Evolutionary conservation across 1,140 invertebrate species (phyloP), one percentile per base, ranked within the genome.

Genomic region (Bombus balteatus): DNA sequence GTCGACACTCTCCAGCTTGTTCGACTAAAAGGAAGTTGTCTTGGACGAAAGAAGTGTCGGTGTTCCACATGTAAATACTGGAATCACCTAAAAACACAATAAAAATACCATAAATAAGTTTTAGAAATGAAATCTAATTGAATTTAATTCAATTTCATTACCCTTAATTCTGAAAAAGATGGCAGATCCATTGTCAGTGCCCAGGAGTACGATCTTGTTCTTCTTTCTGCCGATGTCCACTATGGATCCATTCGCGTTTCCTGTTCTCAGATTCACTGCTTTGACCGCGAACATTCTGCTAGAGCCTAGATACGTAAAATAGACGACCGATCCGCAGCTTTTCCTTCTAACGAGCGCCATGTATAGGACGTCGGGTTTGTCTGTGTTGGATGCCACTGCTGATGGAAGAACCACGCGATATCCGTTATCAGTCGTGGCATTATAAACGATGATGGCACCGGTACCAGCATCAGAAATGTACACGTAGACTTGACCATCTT

Each of bases 11-110:
- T n/a, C 94, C 94, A 41, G 96, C 96, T 22, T 95, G 95, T 84
- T 96, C 95, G 9, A 96, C 96, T 84, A 96, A 93, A 13, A 96
- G 83, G 87, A 96, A 96, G 89, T 96, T 96, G 59, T 96, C 94
- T 12, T 91, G 82, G 76, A 94, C 95, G 90, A 97, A 96, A 59
- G 93, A 90, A 0, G 95, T 96, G 66, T 96, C 95, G 39, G 95
- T 95, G 88, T 97, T 95, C 96, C 96, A 97, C 91, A 96, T 94
- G 87, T 96, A 97, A 47, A 97, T 95, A 81, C 96, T 96, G 4
- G 96, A 95, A 81, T 96, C 94, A n/a, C 96, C 96, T 94, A 9
- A 73, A 80, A 83, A 32, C 6, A 22, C 2, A 9, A 32, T 15
- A 8, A 47, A 9, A 9, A 34, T n/a, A 18, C 6, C 57, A 62